Base-by-base conservation (phyloP, 2,113 vertebrate genomes). In the Pagrus major region DNA sequence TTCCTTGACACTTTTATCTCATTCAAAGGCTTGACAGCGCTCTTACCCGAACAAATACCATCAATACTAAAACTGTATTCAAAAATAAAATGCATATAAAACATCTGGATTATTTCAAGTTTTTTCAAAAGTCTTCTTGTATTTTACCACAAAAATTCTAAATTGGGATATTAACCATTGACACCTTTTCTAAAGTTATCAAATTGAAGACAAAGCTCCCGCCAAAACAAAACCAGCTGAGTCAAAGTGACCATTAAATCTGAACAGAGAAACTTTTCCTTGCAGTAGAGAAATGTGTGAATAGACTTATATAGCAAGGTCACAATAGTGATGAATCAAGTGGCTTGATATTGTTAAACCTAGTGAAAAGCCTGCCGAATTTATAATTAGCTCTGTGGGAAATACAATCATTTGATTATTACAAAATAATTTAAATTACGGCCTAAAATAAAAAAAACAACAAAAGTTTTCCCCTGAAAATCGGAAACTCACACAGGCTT, bases 21-120 rank as follows among this genome's bases (percentile, higher is more conserved):
- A 76, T 76, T 12, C 16, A 70, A 72, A 84, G 70, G 64, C 77
- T 84, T 74, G 44, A 83, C 52, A 72, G 71, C 23, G 16, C 33
- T 74, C 25, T 41, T 37, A 76, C 44, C 71, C 60, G 51, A 86
- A 86, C 63, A 69, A 81, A 83, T 67, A 75, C 63, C 77, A 58
- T 84, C 60, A 65, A 87, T 74, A 76, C 76, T 79, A 84, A 81
- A 85, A 89, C 25, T 51, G 85, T 80, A 80, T 79, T 83, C 23
- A 80, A 88, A 90, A 88, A 88, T 87, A 86, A 90, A 90, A 92
- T 91, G 87, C 85, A 90, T 94, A 93, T 88, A 93, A 90, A 88
- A 93, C 71, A 82, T 86, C 35, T 78, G 65, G 72, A 70, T 85
- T 85, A 46, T 78, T 93, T 94, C 81, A 88, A 91, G 86, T 91